A percentile compares a stretch with the other conserved stretches of the same genome.
These are phyloP conservation scores for Girardia tigrina DNA, from an alignment of 2,888 invertebrate species.

Conservation along the genomic window DNA sequence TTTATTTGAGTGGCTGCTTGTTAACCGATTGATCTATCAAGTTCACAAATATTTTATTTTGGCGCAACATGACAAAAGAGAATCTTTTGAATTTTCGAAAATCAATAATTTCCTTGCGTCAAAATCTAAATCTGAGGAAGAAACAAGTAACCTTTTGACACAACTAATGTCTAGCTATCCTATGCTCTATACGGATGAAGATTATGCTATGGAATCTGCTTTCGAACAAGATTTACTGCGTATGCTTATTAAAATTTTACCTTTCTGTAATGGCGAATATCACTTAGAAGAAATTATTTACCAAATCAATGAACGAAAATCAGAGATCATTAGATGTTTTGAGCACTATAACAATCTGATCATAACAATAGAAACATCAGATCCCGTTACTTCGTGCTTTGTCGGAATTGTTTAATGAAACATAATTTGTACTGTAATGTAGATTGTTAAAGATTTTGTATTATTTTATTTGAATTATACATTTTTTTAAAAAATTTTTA, in stretches of 20 bases:
- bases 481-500: no score
- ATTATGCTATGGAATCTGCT: not conserved
- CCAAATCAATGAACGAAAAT: not conserved
- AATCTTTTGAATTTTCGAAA: not conserved
- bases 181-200: not conserved
- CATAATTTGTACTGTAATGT: no score
- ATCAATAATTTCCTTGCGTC: not conserved
- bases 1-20: not conserved
- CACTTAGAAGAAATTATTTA: not conserved
- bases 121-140: slow-evolving; percentile 1
- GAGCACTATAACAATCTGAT: not conserved
- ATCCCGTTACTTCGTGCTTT: not conserved
- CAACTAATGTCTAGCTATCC: not conserved
- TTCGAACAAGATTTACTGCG: not conserved
- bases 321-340: not conserved
- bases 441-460: no score
- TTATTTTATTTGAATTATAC: no score
- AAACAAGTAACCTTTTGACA: not conserved
- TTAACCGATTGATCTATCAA: not conserved
- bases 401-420: slow-evolving; percentile 11
- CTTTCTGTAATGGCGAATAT: not conserved
- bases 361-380: not conserved
- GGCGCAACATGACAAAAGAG: not conserved
- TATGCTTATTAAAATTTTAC: not conserved
- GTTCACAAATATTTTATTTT: slow-evolving; percentile 15